Base-by-base conservation (phyloP, 2,797 vertebrate species). In the Ctenochaetus hawaiiensis region DNA sequence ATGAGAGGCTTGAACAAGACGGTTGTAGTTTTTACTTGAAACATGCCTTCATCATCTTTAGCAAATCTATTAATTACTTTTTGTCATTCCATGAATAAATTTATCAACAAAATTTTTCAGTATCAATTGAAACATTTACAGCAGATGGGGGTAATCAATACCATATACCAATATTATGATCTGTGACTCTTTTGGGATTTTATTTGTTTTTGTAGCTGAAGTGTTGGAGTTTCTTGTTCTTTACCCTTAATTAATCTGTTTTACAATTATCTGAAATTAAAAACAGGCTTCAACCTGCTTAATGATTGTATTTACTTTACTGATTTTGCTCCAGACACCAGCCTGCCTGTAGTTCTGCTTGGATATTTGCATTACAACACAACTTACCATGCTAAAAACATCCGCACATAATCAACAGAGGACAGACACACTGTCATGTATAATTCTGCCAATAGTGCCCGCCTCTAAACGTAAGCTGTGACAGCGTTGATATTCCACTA, bases 401-500 rank as follows among this genome's bases (percentile, higher is more conserved):
- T 2, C 8, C 48, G 16, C 7, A 62, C 9, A 52, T 23, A 66
- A 72, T 43, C 10, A 0, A 10, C 20, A 72, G 12, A 26, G n/a
- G 18, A 49, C 57, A 65, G 13, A 77, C 39, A 49, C 61, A 34
- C 14, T 44, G 49, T 51, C 8, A 58, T 22, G n/a, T 14, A 54
- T 62, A 23, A 34, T 18, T 26, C 11, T 43, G 56, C 41, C 37
- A 67, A 44, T 39, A 57, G 20, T 18, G 23, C 8, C 4, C 9
- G 34, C 49, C 48, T 76, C 30, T 58, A 45, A 69, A 67, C 43
- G 45, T 56, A 82, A 73, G 66, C 82, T 80, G 82, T 58, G 67
- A 58, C 75, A 30, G 51, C 66, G 77, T 69, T 80, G 61, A 83
- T 83, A 22, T 49, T 65, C 44, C 72, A 56, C 74, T 34, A 34